Percentiles rank a stretch among this genome's conserved stretches.
phyloP scores from a whole-genome alignment of 2,797 vertebrate genomes.

The Allobates femoralis region DNA sequence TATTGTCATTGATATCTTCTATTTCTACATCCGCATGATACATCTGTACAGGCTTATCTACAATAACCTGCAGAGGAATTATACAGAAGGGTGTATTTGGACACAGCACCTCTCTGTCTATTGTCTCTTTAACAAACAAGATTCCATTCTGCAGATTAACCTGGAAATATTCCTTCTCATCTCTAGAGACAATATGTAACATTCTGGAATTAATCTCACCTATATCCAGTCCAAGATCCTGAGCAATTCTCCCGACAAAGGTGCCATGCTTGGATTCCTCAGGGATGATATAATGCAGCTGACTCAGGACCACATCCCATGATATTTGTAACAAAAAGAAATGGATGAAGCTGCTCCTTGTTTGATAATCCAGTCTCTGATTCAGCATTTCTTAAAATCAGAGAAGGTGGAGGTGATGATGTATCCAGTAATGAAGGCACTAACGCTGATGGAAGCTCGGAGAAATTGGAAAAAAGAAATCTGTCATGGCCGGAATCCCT shows the following conservation, averaged over 20 bases:
- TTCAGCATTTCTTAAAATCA: slow-evolving; percentile 22
- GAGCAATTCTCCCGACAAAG: slow-evolving; percentile 74
- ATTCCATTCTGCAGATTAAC: slow-evolving; percentile 76
- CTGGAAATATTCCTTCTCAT: slow-evolving; percentile 76
- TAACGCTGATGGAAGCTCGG: not conserved
- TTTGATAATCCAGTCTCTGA: slow-evolving; percentile 1
- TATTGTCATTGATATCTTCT: slow-evolving; percentile 78
- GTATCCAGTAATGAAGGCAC: slow-evolving; percentile 61
- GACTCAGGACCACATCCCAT: slow-evolving; percentile 65
- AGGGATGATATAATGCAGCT: slow-evolving; percentile 74
- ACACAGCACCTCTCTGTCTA: slow-evolving; percentile 78
- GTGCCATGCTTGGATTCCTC: slow-evolving; percentile 74
- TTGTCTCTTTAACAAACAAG: slow-evolving; percentile 73
- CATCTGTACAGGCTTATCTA: slow-evolving; percentile 78
- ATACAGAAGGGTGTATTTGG: slow-evolving; percentile 70
- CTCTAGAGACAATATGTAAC: slow-evolving; percentile 75
- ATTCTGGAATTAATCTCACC: slow-evolving; percentile 73
- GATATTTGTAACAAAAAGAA: slow-evolving; percentile 64
- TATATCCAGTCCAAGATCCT: slow-evolving; percentile 75
- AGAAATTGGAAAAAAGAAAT: slow-evolving; percentile 1
- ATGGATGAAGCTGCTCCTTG: slow-evolving; percentile 27
- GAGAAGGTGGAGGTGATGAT: slow-evolving; percentile 24
- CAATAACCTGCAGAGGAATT: slow-evolving; percentile 76
- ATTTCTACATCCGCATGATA: slow-evolving; percentile 76
- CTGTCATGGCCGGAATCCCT: not conserved